Evolutionary conservation across 2,797 vertebrate genomes (phyloP).

Genomic region (Halcyon badia): DNA sequence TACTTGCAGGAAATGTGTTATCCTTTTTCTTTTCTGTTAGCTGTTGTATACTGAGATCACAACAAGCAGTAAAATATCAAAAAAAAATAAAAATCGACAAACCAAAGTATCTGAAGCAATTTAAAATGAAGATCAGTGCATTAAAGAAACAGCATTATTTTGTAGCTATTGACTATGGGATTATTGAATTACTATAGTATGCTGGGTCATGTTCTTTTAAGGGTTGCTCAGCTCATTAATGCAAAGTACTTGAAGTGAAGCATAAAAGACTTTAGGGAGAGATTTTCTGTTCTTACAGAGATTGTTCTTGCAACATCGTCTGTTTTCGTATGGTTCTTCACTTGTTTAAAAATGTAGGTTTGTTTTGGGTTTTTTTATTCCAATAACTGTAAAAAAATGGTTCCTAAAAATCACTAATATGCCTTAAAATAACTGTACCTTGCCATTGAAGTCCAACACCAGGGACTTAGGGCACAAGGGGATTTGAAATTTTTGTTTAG

Average conservation of each 20-base stretch:
- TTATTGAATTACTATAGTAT: constrained; percentile 34
- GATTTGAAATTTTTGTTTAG: background rate
- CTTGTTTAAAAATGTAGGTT: background rate
- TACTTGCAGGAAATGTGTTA: background rate
- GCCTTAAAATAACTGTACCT: background rate
- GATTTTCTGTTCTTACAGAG: background rate
- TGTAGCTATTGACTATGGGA: constrained; percentile 11
- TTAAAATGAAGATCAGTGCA: background rate
- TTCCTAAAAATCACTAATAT: background rate
- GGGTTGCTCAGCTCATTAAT: constrained; percentile 63
- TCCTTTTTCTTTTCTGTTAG: background rate
- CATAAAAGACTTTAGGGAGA: constrained; percentile 38
- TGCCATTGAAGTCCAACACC: background rate
- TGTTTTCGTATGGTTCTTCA: background rate
- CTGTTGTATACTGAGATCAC: background rate
- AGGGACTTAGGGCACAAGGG: background rate
- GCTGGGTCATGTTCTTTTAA: constrained; percentile 53
- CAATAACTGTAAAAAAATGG: background rate
- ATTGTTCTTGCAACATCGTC: constrained; percentile 22
- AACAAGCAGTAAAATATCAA: background rate
- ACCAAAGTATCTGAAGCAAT: background rate
- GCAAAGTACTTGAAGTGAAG: constrained; percentile 55
- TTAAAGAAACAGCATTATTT: constrained; percentile 28
- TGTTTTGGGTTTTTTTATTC: background rate
- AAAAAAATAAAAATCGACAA: background rate